Evolutionary conservation across 2,888 invertebrate species (phyloP).

Genomic region (Cylloceria caligata): DNA sequence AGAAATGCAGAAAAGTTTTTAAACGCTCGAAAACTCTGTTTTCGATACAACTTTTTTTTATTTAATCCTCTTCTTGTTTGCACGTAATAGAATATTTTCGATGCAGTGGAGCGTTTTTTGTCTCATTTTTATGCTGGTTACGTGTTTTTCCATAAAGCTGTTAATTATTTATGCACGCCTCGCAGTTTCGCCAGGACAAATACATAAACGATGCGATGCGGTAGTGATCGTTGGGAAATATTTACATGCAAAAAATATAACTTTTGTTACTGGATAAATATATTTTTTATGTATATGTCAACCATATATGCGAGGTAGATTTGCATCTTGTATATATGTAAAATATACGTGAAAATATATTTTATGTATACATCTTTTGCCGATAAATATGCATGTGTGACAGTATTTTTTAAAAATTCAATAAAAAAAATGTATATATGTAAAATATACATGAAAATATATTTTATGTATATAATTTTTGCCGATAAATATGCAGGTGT

Average conservation of each 20-base stretch:
- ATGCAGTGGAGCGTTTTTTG: conserved; percentile 32
- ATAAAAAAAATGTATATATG: no score
- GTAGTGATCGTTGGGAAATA: neutral
- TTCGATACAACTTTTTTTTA: neutral
- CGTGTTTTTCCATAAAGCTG: conserved; percentile 1
- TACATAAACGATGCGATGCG: neutral
- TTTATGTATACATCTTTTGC: no score
- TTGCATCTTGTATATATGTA: no score
- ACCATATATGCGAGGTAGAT: no score
- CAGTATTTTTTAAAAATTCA: no score
- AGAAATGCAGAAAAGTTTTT: conserved; percentile 61
- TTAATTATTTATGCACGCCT: conserved; percentile 32
- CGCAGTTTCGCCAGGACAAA: neutral
- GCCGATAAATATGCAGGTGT: no score
- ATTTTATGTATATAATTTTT: no score
- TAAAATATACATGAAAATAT: no score
- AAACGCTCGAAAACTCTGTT: neutral
- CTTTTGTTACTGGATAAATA: neutral
- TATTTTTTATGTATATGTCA: neutral
- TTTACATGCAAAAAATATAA: neutral
- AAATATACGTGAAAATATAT: no score
- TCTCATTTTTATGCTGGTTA: conserved; percentile 3
- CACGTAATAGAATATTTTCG: conserved; percentile 19
- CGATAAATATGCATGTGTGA: no score
- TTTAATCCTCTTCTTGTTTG: conserved; percentile 5